phyloP scores from a whole-genome alignment of 2,113 vertebrate species.

The Suncus etruscus region DNA sequence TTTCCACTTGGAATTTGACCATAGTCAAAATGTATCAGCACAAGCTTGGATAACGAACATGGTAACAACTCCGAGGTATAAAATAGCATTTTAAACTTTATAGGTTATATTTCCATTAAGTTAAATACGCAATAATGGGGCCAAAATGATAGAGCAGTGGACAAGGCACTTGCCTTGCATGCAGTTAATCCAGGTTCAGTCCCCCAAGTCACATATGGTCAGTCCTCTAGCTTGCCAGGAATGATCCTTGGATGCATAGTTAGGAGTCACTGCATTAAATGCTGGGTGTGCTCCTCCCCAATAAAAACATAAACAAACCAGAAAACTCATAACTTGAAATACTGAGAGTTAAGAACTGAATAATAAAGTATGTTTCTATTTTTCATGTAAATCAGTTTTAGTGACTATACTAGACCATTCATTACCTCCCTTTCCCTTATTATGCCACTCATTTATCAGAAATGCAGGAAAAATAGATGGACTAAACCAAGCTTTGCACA shows the following conservation, averaged over 20 bases:
- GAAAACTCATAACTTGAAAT: slow-evolving; percentile 13
- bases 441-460: too few species aligned
- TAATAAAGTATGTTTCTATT: slow-evolving; percentile 21
- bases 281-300: too few species aligned
- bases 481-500: slow-evolving; percentile 40
- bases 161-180: too few species aligned
- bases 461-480: slow-evolving; percentile 5
- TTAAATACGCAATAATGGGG: background rate
- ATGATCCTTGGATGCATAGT: too few species aligned
- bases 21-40: slow-evolving; percentile 17
- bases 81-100: slow-evolving; percentile 37
- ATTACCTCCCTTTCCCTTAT: background rate
- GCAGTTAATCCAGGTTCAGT: too few species aligned
- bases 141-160: too few species aligned
- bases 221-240: too few species aligned
- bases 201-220: too few species aligned
- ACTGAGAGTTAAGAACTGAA: slow-evolving; percentile 46
- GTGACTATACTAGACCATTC: background rate
- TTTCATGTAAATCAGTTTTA: slow-evolving; percentile 35
- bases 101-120: background rate
- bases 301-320: too few species aligned
- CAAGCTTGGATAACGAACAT: background rate
- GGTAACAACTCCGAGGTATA: background rate
- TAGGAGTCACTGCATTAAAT: too few species aligned
- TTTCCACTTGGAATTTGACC: slow-evolving; percentile 34